Percentiles rank a stretch among this genome's conserved stretches.
phyloP scores from a whole-genome alignment of 1,140 invertebrate genomes.

The Platyura marginata region DNA sequence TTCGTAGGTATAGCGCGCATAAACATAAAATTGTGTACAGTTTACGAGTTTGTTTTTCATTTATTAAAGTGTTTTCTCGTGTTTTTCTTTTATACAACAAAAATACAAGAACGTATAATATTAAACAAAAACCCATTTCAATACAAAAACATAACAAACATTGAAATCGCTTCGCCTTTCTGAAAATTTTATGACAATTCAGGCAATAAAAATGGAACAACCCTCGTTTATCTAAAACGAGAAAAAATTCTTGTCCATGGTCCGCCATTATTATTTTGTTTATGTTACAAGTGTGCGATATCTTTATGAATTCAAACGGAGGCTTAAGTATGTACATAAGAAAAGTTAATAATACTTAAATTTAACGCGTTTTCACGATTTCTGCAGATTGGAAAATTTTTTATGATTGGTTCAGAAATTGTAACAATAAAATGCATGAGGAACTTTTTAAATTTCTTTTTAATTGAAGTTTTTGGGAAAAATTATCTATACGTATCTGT shows the following conservation, averaged over 20 bases:
- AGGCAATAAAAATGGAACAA: neutral
- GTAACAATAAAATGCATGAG: too few species aligned
- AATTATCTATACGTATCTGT: too few species aligned
- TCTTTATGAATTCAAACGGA: neutral
- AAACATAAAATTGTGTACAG: neutral
- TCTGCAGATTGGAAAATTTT: too few species aligned
- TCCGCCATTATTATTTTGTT: neutral
- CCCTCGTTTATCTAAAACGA: neutral
- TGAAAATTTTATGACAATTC: neutral
- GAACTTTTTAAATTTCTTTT: too few species aligned
- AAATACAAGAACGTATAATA: neutral
- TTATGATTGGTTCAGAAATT: too few species aligned
- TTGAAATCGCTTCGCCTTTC: neutral
- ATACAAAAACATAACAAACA: neutral
- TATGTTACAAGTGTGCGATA: neutral
- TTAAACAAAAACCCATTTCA: neutral
- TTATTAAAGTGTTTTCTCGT: neutral
- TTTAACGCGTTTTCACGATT: neutral
- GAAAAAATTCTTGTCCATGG: neutral
- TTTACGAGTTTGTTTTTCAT: neutral
- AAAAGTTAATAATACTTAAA: neutral
- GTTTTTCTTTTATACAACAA: too few species aligned
- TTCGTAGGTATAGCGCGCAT: too few species aligned
- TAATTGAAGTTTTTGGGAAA: too few species aligned
- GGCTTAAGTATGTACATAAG: neutral